Percentiles rank a stretch among this genome's conserved stretches.
phyloP scores from a whole-genome alignment of 2,113 vertebrate genomes.

The Trachemys scripta region DNA sequence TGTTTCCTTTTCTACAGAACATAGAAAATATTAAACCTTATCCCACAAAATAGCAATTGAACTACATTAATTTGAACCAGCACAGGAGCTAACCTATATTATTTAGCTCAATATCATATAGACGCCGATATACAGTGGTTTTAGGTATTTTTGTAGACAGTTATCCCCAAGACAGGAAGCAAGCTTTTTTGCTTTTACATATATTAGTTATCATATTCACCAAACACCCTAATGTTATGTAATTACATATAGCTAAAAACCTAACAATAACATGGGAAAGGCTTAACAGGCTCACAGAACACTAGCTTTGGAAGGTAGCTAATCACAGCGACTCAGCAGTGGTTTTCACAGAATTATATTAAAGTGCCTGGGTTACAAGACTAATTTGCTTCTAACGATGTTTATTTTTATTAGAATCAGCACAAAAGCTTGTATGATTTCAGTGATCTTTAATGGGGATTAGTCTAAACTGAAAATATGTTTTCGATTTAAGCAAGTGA shows the following conservation, averaged over 20 bases:
- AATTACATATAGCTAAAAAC: neutral
- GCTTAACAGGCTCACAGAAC: neutral
- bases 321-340: conserved; percentile 1
- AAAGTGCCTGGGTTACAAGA: conserved; percentile 36
- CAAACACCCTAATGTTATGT: no score
- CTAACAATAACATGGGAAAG: rapidly evolving
- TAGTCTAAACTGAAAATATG: conserved; percentile 39
- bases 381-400: conserved; percentile 59
- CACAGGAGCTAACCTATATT: rapidly evolving
- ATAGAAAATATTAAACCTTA: neutral
- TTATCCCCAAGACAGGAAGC: rapidly evolving
- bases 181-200: neutral
- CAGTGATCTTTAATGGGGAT: conserved; percentile 19
- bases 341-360: neutral
- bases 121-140: neutral
- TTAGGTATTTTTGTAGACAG: neutral
- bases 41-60: neutral
- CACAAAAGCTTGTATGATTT: conserved; percentile 5
- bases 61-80: neutral
- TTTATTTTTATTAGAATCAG: conserved; percentile 44
- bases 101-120: rapidly evolving
- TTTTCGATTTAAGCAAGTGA: conserved; percentile 61
- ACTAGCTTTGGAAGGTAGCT: conserved; percentile 9
- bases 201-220: neutral
- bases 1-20: neutral